Conservation (phyloP, 2,888 invertebrate genomes). For the Amphimallon solstitiale region DNA sequence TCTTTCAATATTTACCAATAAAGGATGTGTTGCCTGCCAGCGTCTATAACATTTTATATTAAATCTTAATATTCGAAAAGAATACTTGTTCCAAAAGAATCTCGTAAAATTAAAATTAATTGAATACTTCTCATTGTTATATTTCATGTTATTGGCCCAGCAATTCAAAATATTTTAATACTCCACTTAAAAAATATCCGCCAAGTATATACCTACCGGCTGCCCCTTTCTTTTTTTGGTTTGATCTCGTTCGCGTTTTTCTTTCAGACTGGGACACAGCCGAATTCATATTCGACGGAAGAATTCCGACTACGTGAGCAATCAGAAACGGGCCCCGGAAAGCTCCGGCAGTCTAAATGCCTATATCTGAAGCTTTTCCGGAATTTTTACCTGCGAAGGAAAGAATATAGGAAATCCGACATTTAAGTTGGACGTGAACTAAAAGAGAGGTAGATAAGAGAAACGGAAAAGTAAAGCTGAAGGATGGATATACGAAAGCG, state of each 20-base stretch:
- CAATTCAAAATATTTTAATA: constrained; percentile 13
- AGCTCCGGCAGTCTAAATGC: not conserved
- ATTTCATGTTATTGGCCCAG: not conserved
- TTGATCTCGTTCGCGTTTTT: constrained; percentile 7
- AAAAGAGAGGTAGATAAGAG: not conserved
- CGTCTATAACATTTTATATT: no score
- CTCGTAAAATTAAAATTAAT: no score
- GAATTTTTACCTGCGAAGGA: constrained; percentile 8
- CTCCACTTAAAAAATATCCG: not conserved
- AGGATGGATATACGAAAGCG: not conserved
- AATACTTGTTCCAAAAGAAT: no score
- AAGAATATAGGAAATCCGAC: constrained; percentile 9
- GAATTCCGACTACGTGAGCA: constrained; percentile 18
- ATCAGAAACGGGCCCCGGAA: not conserved
- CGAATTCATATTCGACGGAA: constrained; percentile 18
- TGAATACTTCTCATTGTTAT: no score
- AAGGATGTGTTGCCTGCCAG: no score
- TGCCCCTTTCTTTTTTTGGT: not conserved
- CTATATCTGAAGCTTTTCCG: constrained; percentile 12
- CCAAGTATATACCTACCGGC: not conserved
- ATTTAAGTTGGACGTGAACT: constrained; percentile 8
- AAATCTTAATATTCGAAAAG: no score
- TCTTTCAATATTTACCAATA: no score
- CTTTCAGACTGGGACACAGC: not conserved
- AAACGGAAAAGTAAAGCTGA: not conserved